phyloP scores from a whole-genome alignment of 2,113 vertebrate species.

The Chaetops frenatus region DNA sequence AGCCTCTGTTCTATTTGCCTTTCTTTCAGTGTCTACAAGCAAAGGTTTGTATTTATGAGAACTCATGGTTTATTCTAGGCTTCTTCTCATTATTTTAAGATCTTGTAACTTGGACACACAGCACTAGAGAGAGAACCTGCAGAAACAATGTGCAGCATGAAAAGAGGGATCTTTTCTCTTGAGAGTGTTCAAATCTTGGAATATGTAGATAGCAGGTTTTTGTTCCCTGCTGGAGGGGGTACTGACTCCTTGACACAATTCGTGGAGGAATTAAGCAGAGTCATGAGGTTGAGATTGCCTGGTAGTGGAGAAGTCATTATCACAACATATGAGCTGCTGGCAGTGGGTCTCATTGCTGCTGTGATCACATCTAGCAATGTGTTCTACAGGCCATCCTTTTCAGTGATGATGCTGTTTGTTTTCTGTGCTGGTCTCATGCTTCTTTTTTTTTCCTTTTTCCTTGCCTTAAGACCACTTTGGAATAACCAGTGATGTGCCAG shows the following conservation, averaged over 20 bases:
- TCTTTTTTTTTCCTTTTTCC: background rate
- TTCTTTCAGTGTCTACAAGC: background rate
- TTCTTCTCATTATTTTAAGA: background rate
- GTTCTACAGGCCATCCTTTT: background rate
- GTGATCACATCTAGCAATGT: background rate
- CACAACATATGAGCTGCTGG: background rate
- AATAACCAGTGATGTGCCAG: background rate
- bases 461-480: background rate
- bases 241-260: background rate
- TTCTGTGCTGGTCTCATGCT: background rate
- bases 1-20: background rate
- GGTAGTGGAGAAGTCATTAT: background rate
- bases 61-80: background rate
- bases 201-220: background rate
- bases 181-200: background rate
- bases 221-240: background rate
- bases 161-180: background rate
- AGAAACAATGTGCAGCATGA: background rate
- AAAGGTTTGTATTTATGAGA: background rate
- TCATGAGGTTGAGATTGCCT: background rate
- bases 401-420: background rate
- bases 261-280: background rate
- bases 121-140: background rate
- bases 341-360: fast-evolving
- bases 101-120: background rate